Percentiles rank a stretch among this genome's conserved stretches.
phyloP scores from a whole-genome alignment of 2,888 invertebrate species.

The Monochamus alternatus region DNA sequence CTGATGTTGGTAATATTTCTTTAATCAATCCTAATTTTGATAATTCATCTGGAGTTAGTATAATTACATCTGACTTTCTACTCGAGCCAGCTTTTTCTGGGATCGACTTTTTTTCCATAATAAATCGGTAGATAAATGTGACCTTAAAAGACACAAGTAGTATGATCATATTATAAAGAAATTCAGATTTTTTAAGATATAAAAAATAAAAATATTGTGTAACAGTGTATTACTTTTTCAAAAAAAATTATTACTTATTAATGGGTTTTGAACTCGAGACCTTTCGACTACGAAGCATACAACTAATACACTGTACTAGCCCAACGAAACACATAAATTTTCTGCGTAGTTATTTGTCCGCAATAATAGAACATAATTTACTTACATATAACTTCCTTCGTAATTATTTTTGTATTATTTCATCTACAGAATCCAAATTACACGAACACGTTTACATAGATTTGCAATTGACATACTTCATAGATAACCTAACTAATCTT shows the following conservation, averaged over 20 bases:
- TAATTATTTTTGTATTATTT: too few relatives aligned
- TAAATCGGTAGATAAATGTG: background rate
- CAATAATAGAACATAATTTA: background rate
- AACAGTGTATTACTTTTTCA: background rate
- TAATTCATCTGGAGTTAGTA: constrained; percentile 39
- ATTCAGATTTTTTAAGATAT: background rate
- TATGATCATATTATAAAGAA: background rate
- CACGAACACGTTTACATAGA: too few relatives aligned
- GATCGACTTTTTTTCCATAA: constrained; percentile 6
- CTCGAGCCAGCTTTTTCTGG: constrained; percentile 7
- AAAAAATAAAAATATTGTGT: background rate
- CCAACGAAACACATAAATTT: background rate
- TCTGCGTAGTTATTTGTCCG: background rate
- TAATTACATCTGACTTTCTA: constrained; percentile 26
- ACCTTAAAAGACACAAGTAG: constrained; percentile 8
- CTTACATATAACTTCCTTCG: too few relatives aligned
- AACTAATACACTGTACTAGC: background rate
- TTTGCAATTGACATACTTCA: too few relatives aligned
- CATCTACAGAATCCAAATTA: too few relatives aligned
- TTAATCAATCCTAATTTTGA: constrained; percentile 25
- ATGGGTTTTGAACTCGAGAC: constrained; percentile 29
- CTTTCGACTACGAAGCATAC: constrained; percentile 7
- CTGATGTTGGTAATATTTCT: background rate
- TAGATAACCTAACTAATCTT: too few relatives aligned
- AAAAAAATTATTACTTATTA: background rate